phyloP scores from a whole-genome alignment of 2,113 vertebrate genomes.

The Litocranius walleri region DNA sequence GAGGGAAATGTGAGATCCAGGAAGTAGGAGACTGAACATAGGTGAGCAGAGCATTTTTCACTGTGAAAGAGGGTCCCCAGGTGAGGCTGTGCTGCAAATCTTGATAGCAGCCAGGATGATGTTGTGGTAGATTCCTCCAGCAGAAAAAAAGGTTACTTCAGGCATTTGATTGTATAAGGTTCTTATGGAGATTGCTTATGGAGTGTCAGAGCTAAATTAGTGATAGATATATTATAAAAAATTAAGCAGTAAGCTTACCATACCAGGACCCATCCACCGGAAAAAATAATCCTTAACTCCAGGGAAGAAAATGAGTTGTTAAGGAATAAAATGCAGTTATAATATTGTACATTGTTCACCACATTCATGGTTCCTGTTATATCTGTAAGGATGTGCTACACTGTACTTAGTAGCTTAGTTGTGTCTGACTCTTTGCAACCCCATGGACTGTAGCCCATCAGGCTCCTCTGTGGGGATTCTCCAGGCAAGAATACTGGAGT shows the following conservation, averaged over 20 bases:
- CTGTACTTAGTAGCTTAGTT: not conserved
- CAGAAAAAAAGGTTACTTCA: not conserved
- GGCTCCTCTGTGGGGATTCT: not conserved
- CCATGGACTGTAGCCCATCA: not conserved
- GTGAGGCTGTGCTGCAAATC: not conserved
- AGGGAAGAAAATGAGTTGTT: not conserved
- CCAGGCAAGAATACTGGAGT: not conserved
- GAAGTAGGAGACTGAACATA: rapidly evolving
- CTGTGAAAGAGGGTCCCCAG: not conserved
- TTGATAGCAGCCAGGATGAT: not conserved
- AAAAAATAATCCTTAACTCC: not conserved
- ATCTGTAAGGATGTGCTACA: not conserved
- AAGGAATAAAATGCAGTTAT: not conserved
- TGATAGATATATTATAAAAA: not conserved
- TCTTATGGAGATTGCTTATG: not conserved
- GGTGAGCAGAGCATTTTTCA: not conserved
- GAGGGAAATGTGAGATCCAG: not conserved
- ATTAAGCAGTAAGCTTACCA: not conserved
- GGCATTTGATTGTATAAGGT: not conserved
- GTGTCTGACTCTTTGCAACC: not conserved
- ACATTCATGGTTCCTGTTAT: not conserved
- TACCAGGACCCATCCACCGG: rapidly evolving
- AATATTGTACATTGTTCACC: not conserved
- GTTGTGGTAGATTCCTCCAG: not conserved
- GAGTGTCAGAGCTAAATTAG: not conserved